Percentiles rank a stretch among this genome's conserved stretches.
These are phyloP conservation scores for Trypoxylon attenuatum DNA, from an alignment of 2,888 invertebrate species.

Conservation along the genomic window DNA sequence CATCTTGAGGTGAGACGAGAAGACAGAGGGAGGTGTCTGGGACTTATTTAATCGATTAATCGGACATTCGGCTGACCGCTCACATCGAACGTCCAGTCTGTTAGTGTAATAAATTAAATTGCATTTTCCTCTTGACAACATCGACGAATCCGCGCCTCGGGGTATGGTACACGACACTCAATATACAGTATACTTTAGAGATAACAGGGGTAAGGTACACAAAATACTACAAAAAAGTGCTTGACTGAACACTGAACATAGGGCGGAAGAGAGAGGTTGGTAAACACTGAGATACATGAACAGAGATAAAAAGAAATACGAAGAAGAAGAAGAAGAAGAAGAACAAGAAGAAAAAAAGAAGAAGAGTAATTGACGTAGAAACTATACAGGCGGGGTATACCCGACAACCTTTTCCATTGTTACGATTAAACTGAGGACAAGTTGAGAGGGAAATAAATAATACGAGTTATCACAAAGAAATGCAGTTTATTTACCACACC, in stretches of 20 bases:
- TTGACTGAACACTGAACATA: too few species aligned
- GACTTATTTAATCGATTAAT: conserved; percentile 10
- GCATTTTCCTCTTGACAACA: conserved; percentile 39
- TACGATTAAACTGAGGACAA: conserved; percentile 44
- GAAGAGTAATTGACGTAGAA: neutral
- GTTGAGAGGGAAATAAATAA: conserved; percentile 72
- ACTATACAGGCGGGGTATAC: conserved; percentile 22
- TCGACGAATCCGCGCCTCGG: neutral
- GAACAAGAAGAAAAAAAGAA: neutral
- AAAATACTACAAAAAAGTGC: neutral
- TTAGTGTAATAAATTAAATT: conserved; percentile 59
- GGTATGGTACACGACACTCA: neutral
- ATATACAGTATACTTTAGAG: conserved; percentile 1
- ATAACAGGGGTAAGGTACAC: neutral
- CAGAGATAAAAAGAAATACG: neutral
- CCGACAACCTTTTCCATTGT: conserved; percentile 14
- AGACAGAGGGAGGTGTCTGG: conserved; percentile 12
- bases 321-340: neutral
- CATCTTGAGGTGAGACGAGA: conserved; percentile 18
- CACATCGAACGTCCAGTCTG: conserved; percentile 37
- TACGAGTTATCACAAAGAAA: conserved; percentile 72
- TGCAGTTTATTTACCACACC: conserved; percentile 74
- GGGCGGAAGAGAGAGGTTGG: neutral
- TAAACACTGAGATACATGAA: conserved; percentile 3
- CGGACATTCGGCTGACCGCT: conserved; percentile 13